A percentile compares a stretch with the other conserved stretches of the same genome.
These are phyloP conservation scores for Notodromas monacha DNA, from an alignment of 2,888 invertebrate genomes.

Conservation along the genomic window DNA sequence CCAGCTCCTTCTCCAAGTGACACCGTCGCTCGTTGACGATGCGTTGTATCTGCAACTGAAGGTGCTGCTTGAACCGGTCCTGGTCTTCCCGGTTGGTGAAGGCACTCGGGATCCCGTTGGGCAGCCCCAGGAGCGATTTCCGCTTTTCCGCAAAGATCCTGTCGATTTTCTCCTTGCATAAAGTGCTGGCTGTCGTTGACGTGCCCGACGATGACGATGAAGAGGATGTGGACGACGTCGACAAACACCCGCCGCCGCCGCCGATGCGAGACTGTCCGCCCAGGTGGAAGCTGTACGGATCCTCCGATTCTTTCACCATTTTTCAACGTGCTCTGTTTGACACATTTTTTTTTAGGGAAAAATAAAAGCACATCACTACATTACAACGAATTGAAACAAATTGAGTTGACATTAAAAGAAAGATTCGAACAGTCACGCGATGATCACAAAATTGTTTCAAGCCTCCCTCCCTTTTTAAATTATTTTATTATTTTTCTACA, in stretches of 20 bases:
- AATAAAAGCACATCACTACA: no score
- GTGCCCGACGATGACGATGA: not conserved
- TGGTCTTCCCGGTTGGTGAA: not conserved
- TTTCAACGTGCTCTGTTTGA: no score
- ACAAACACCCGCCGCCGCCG: no score
- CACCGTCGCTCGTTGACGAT: not conserved
- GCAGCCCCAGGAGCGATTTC: not conserved
- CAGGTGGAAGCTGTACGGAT: not conserved
- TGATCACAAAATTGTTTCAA: no score
- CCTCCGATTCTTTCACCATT: not conserved
- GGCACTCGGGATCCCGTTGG: not conserved
- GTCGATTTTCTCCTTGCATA: not conserved
- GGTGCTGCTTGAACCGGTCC: slow-evolving; percentile 1
- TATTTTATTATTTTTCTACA: no score
- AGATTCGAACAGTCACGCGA: no score
- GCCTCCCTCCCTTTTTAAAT: no score
- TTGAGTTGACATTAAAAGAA: no score
- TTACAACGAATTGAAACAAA: no score
- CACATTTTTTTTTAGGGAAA: no score
- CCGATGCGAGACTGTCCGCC: no score
- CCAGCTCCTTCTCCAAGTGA: slow-evolving; percentile 4
- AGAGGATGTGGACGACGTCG: not conserved
- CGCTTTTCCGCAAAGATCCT: slow-evolving; percentile 1
- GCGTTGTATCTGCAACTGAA: not conserved
- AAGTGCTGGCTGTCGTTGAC: not conserved